Base-by-base conservation (phyloP, 2,797 vertebrate species). In the Enteromius fasciolatus region DNA sequence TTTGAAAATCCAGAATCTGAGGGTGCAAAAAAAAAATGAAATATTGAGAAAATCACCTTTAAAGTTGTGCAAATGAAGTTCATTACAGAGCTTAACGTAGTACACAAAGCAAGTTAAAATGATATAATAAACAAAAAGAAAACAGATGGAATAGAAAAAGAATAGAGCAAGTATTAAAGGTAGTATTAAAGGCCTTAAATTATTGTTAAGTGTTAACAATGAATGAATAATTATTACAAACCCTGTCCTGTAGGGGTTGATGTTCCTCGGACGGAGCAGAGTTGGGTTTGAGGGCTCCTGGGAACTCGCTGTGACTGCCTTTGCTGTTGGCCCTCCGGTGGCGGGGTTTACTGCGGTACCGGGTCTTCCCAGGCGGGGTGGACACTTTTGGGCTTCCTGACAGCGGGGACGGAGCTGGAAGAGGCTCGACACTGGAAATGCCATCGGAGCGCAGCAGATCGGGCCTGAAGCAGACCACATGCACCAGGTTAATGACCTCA, bases 261-360 rank as follows among this genome's bases (percentile, higher is more conserved):
- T 93, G 88, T 11, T 94, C 92, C 1, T 96, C 95, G 0, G 91
- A 88, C 0, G 89, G 92, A 25, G 85, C 92, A 0, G 92, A 88
- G 39, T 93, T 91, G 78, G 90, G 93, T 92, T 94, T 98, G 90
- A 98, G 90, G 83, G 96, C 90, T 17, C 92, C 95, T 0, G 94
- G 90, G 83, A 99, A 97, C 87, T 99, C 98, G 0, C 85, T 94
- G 90, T 97, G 97, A 94, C 97, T 99, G 88, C 98, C 98, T 90
- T 98, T 97, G 89, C 98, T 99, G 89, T 96, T 98, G 54, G 95
- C 97, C 12, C 98, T 94, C 39, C 98, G 96, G 89, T 99, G 98
- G 1, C 98, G 97, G 0, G 97, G 96, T 90, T 99, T 99, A 92
- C 97, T 96, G 66, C 98, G 95, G 87, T 99, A 98, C 4, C 98